Evolutionary conservation across 2,888 invertebrate species (phyloP).

Genomic region (Buathra laborator): DNA sequence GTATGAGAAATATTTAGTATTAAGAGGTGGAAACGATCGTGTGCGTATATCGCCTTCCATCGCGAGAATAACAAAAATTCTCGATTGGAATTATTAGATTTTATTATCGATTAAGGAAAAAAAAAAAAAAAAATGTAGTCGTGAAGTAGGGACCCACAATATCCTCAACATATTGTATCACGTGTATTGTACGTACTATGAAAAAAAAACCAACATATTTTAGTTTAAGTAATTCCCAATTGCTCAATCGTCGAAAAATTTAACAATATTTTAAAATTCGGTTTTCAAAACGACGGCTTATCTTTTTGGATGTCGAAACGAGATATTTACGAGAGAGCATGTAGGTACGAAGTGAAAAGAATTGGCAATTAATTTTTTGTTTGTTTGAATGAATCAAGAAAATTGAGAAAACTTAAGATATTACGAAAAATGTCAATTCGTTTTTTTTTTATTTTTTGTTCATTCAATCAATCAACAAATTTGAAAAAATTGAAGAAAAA

Average conservation of each 20-base stretch:
- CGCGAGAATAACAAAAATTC: constrained; percentile 63
- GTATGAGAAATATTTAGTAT: constrained; percentile 70
- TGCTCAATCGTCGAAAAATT: constrained; percentile 51
- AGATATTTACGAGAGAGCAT: neutral
- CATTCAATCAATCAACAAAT: too few relatives aligned
- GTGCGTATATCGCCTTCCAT: constrained; percentile 62
- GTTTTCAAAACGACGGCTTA: neutral
- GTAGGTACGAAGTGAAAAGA: neutral
- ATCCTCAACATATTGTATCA: constrained; percentile 71
- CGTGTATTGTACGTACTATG: constrained; percentile 65
- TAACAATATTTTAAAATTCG: constrained; percentile 9
- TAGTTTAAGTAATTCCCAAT: constrained; percentile 69
- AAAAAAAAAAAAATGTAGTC: constrained; percentile 67
- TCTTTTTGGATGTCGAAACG: constrained; percentile 13
- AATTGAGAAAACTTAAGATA: constrained; percentile 34
- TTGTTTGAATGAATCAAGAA: neutral
- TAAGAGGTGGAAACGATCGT: constrained; percentile 62
- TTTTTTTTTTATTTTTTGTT: too few relatives aligned
- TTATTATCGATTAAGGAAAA: constrained; percentile 67
- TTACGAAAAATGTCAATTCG: constrained; percentile 20
- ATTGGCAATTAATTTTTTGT: constrained; percentile 3
- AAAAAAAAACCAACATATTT: constrained; percentile 58
- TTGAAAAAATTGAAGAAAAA: too few relatives aligned
- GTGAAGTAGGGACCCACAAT: constrained; percentile 74
- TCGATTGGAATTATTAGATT: constrained; percentile 70